phyloP scores from a whole-genome alignment of 2,113 vertebrate genomes.

The Halcyon malimbica region DNA sequence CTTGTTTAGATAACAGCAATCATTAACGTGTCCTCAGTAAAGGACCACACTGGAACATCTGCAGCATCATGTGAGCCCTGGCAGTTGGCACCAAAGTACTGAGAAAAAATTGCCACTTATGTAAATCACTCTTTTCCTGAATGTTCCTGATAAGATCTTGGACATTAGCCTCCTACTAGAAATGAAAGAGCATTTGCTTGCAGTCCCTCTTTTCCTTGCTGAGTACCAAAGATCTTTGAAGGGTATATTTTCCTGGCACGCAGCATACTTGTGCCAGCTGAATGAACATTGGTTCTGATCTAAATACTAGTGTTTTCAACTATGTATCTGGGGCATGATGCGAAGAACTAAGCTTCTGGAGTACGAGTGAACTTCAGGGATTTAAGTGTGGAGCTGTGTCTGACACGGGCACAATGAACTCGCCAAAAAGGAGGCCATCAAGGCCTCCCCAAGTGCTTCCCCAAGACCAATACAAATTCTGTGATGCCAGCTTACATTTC shows the following conservation, averaged over 20 bases:
- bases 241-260: neutral
- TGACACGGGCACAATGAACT: neutral
- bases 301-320: neutral
- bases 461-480: neutral
- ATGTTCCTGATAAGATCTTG: neutral
- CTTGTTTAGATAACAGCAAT: neutral
- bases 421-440: neutral
- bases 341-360: neutral
- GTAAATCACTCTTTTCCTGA: neutral
- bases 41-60: neutral
- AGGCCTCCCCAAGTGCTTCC: neutral
- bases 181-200: neutral
- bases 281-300: neutral
- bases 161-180: neutral
- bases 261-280: neutral
- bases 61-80: neutral
- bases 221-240: neutral
- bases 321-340: neutral
- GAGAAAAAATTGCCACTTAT: neutral
- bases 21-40: neutral
- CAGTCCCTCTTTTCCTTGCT: neutral
- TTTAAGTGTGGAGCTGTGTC: neutral
- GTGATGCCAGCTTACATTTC: neutral
- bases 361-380: neutral
- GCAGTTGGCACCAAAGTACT: neutral